Evolutionary conservation across 2,797 vertebrate species (phyloP).

Genomic region (Etheostoma perlongum): DNA sequence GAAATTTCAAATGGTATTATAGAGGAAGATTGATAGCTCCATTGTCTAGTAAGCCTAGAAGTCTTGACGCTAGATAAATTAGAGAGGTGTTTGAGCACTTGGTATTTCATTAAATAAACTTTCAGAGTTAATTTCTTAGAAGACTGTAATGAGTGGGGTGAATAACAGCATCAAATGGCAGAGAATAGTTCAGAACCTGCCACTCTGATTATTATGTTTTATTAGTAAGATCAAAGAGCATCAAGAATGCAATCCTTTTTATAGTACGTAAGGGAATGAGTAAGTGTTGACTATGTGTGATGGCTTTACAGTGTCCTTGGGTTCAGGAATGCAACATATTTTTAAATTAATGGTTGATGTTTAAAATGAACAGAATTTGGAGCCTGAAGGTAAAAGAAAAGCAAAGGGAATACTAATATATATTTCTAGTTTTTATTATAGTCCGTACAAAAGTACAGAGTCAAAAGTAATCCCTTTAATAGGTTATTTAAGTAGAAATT

Average conservation of each 20-base stretch:
- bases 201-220: slow-evolving; percentile 14
- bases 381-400: slow-evolving; percentile 13
- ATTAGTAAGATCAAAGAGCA: neutral
- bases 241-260: slow-evolving; percentile 1
- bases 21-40: too few species aligned
- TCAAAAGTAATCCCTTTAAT: slow-evolving; percentile 25
- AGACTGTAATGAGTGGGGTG: neutral
- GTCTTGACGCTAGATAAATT: slow-evolving; percentile 25
- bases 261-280: neutral
- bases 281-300: neutral
- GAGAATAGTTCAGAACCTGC: slow-evolving; percentile 5
- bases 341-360: neutral
- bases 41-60: too few species aligned
- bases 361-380: slow-evolving; percentile 6
- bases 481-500: slow-evolving; percentile 32
- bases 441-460: neutral
- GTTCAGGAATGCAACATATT: slow-evolving; percentile 4
- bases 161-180: slow-evolving; percentile 1
- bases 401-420: neutral
- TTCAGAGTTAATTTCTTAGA: slow-evolving; percentile 15
- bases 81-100: slow-evolving; percentile 27
- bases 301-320: neutral
- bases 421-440: slow-evolving; percentile 9
- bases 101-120: slow-evolving; percentile 49
- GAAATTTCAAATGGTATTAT: too few species aligned